Evolutionary conservation across 2,888 invertebrate species (phyloP).

Genomic region (Leucozona laternaria): DNA sequence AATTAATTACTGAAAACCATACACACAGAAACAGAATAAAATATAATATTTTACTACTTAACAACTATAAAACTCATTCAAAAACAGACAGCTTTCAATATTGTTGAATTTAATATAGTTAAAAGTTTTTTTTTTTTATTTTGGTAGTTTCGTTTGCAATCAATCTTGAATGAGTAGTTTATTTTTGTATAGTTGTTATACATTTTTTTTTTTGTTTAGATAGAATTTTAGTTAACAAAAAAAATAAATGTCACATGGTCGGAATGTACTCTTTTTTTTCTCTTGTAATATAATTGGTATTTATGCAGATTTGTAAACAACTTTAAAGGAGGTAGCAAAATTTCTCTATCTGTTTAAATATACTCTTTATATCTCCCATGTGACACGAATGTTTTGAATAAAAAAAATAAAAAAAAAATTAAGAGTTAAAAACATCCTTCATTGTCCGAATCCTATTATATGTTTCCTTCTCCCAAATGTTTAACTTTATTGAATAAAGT

Average conservation of each 20-base stretch:
- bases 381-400: conserved; percentile 50
- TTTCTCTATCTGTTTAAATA: conserved; percentile 27
- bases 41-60: background rate
- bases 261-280: conserved; percentile 53
- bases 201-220: conserved; percentile 2
- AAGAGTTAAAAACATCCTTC: conserved; percentile 12
- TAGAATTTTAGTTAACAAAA: conserved; percentile 36
- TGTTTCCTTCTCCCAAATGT: background rate
- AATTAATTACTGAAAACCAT: conserved; percentile 2
- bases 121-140: conserved; percentile 42
- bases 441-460: conserved; percentile 33
- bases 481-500: conserved; percentile 42
- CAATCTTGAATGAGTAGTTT: conserved; percentile 72
- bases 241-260: conserved; percentile 71
- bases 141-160: conserved; percentile 72
- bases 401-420: background rate
- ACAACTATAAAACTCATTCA: conserved; percentile 34
- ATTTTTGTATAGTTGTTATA: conserved; percentile 43
- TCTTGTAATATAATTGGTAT: conserved; percentile 42
- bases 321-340: conserved; percentile 74
- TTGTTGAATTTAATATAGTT: conserved; percentile 56
- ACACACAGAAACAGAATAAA: conserved; percentile 57
- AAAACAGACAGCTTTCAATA: conserved; percentile 73
- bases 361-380: conserved; percentile 68
- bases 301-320: background rate